Evolutionary conservation across 2,797 vertebrate genomes (phyloP).

Genomic region (Triplophysa bombifrons): DNA sequence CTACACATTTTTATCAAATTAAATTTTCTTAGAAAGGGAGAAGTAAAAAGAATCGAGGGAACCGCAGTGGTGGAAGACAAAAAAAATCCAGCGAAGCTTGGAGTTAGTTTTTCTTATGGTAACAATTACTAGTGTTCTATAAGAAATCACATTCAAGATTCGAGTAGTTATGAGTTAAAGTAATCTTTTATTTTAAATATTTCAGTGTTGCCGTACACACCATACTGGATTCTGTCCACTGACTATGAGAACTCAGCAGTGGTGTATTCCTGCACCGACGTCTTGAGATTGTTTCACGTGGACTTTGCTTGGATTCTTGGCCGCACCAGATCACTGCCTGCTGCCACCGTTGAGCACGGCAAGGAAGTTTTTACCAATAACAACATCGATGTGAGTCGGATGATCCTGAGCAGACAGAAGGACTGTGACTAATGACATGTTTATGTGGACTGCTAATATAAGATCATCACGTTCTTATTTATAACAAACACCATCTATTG

Average conservation of each 20-base stretch:
- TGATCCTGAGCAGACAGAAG: constrained; percentile 80
- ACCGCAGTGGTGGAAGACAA: constrained; percentile 77
- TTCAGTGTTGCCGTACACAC: constrained; percentile 84
- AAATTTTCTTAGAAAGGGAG: constrained; percentile 75
- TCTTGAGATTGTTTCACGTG: constrained; percentile 85
- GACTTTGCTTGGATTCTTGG: constrained; percentile 88
- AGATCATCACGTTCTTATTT: not conserved
- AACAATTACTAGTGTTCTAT: constrained; percentile 61
- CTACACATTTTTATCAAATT: too few species aligned
- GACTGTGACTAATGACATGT: constrained; percentile 73
- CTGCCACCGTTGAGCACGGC: constrained; percentile 74
- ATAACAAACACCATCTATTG: not conserved
- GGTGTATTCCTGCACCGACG: constrained; percentile 88
- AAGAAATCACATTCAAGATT: not conserved
- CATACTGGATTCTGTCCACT: constrained; percentile 89
- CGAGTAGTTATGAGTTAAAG: not conserved
- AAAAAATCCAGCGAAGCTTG: constrained; percentile 86
- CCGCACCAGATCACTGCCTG: constrained; percentile 80
- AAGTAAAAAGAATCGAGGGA: constrained; percentile 79
- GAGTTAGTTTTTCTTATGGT: constrained; percentile 86
- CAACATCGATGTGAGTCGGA: constrained; percentile 80
- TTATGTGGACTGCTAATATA: not conserved
- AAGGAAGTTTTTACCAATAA: constrained; percentile 79
- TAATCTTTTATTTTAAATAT: not conserved
- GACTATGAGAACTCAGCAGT: constrained; percentile 86